Evolutionary conservation across 2,113 vertebrate species (phyloP).

Genomic region (Bubalus kerabau): DNA sequence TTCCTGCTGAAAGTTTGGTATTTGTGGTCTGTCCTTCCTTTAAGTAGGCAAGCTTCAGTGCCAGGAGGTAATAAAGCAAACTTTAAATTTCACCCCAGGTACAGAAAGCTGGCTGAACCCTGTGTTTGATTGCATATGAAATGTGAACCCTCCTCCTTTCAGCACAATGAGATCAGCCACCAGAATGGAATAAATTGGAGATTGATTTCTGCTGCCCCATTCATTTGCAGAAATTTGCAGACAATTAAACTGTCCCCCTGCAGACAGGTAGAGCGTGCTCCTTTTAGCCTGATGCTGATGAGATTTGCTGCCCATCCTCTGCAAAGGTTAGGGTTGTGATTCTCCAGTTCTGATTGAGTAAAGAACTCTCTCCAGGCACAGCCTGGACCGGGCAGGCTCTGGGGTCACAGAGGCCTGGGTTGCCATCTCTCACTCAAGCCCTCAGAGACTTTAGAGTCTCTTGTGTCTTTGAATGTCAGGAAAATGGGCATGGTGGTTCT

Average conservation of each 20-base stretch:
- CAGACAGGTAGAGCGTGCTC: background rate
- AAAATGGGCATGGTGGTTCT: background rate
- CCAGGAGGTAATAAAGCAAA: background rate
- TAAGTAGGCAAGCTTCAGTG: conserved; percentile 6
- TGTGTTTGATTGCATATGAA: background rate
- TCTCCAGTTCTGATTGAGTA: background rate
- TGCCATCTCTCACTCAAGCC: background rate
- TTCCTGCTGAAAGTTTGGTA: background rate
- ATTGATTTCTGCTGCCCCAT: background rate
- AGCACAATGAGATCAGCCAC: background rate
- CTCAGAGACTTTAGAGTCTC: background rate
- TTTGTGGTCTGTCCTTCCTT: background rate
- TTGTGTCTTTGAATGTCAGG: background rate
- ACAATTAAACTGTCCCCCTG: background rate
- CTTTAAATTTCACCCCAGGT: background rate
- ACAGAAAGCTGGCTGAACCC: background rate
- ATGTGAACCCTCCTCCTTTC: background rate
- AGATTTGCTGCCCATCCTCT: background rate
- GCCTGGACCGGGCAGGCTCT: background rate
- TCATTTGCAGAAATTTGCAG: background rate
- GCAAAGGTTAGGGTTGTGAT: fast-evolving
- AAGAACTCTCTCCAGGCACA: background rate
- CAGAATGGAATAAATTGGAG: background rate
- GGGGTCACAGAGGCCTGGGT: background rate
- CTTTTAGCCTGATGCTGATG: background rate